Base-by-base conservation (phyloP, 2,113 vertebrate genomes). In the Ramphastos sulfuratus region DNA sequence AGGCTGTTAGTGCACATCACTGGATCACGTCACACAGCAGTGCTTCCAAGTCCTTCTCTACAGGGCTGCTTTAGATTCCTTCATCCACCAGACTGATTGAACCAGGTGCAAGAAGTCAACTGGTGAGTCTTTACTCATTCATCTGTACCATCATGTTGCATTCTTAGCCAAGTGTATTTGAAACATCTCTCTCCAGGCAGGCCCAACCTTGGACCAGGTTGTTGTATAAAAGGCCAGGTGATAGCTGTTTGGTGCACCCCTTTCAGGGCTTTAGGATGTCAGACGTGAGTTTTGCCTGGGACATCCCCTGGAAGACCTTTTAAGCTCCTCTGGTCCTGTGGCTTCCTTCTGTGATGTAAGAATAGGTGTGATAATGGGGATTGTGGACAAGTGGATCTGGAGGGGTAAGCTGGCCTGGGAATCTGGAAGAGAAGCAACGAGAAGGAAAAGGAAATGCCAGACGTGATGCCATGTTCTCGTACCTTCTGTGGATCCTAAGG, bases 131-230 rank as follows among this genome's bases (percentile, higher is more conserved):
- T 27, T 65, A 25, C 13, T 63, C 3, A 0, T 55, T 78, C 7
- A 1, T 60, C 31, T 33, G 10, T 71, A 64, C 46, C 30, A 7
- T 12, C 1, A 0, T 24, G 20, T 28, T 35, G 2, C 0, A 0
- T 58, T 46, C 16, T 56, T 33, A 28, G 42, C 19, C 11, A 3
- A 0, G 4, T 10, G 7, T 37, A 9, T 33, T 39, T 56, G 37
- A 56, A 74, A 48, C 7, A 5, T 8, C 27, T 30, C 39, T 67
- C 15, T 64, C 15, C 46, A 39, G 65, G 6, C 37, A n/a, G 16
- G 27, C 9, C 20, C 48, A 63, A 12, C 4, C 24, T 75, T 1
- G 1, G 27, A 17, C 3, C 14, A 10, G 14, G 16, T 3, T 35
- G 46, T 31, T 28, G 17, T 59, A 14, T 17, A 31, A n/a, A 73